Evolutionary conservation across 1,140 invertebrate species (phyloP), one percentile per base, ranked within the genome.

Genomic region (Lordiphosa clarofinis): DNA sequence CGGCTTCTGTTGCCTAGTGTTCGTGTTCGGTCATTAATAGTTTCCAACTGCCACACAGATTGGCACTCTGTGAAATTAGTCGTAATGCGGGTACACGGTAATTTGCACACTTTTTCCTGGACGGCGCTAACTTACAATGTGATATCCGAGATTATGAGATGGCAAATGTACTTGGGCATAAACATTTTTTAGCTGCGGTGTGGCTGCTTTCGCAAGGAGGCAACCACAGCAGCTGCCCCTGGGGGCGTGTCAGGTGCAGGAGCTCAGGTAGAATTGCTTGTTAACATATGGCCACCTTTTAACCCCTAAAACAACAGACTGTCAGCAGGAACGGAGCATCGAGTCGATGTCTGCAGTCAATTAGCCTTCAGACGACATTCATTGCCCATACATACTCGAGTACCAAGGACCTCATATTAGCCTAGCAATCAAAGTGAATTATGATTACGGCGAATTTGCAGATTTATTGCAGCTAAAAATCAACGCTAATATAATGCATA

Each of bases 401-500:
- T 46, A 28, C 8, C 43, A 46, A 28, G 43, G 31, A 46, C 31
- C 55, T 40, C 35, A 49, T 50, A 58, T 67, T 67, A 67, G 63
- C 19, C 44, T 42, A 42, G 36, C 53, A 35, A 44, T 39, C 53
- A 35, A 44, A 39, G 64, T 68, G 64, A 68, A 53, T 53, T 68
- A 68, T 68, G 44, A 68, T 68, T 53, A 53, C 64, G 46, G 64
- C 31, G 42, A 56, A 72, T 82, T 82, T 48, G 44, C 56, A 72
- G 57, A 84, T 84, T 84, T 84, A 84, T 73, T 73, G 78, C 63
- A 82, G 72, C 73, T 72, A 72, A 82, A 70, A 82, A 84, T 78
- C 68, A 59, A 64, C 57, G 73, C 68, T 69, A 82, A 82, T 84
- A 82, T 84, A 75, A 82, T 82, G 73, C 73, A 82, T 82, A 82